Evolutionary conservation across 2,113 vertebrate species (phyloP), one percentile per base, ranked within the genome.

Genomic region (Cottus gobio): DNA sequence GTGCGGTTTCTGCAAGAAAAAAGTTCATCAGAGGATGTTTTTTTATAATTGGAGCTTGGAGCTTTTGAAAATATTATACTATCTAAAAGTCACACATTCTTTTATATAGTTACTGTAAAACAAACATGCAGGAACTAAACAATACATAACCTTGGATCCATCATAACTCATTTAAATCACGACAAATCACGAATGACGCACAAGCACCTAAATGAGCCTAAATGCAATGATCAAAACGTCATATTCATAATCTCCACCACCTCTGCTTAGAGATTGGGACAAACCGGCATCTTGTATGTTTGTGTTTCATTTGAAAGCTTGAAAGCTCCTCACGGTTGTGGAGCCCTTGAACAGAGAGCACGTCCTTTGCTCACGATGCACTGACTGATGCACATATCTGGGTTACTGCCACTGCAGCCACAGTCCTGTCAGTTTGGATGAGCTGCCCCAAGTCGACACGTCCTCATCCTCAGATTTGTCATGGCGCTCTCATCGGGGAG

Each of bases 371-470:
- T 85, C 60, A 73, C 3, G 11, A 86, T 64, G 74, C 73, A 36
- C 77, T 80, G n/a, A n/a, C n/a, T n/a, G 83, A 80, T 86, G 83
- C 83, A 90, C 87, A 93, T 82, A 86, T 88, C 87, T 67, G 64
- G 62, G 63, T 71, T 79, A 12, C 36, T 78, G 89, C 71, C 57
- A 71, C 80, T 80, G 76, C 79, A 84, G 83, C 84, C 75, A 74
- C 67, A 76, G 65, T 79, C 83, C 85, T 91, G 87, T 92, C 90
- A 87, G 81, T 73, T 83, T 75, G 80, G 22, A 87, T 92, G 85
- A 85, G 74, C 79, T 83, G 85, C 71, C 62, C 42, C 62, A 42
- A 85, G 74, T 65, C 87, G 88, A 90, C 84, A 83, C 75, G 76
- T 37, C 50, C 80, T 86, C 80, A 69, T 84, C 56, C 54, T 86